Base-by-base conservation (phyloP, 2,113 vertebrate species). In the Lophius piscatorius region DNA sequence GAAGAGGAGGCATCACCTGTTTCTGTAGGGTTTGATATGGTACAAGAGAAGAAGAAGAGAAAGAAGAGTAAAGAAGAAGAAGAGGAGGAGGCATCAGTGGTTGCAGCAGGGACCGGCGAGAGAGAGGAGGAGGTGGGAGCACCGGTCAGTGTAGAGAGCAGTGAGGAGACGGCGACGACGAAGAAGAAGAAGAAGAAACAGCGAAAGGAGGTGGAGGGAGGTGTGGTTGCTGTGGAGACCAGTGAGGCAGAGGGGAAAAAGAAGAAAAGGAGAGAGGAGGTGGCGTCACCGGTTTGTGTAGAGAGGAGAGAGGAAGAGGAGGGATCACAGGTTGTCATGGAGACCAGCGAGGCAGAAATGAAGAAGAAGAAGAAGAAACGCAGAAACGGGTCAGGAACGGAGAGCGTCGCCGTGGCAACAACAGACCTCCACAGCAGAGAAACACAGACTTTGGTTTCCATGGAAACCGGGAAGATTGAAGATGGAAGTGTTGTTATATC, bases 181-280 rank as follows among this genome's bases (percentile, higher is more conserved):
- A 9, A 47, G 6, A 10, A 44, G 17, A 67, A 55, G 39, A 41
- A 38, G 23, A 61, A 17, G 17, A 42, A 22, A 14, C n/a, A 4
- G 13, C 11, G 2, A n/a, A 2, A 21, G 26, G n/a, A 47, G 10
- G 16, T 8, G 6, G 5, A 14, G 4, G 39, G 17, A 11, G 17
- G 16, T 20, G 3, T 18, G 17, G 9, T 11, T 9, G 17, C 16
- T 20, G 6, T 40, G 9, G 3, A 40, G 5, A 42, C 40, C 5
- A 13, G 20, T 5, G 20, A 13, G 14, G 6, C 13, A 22, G 18
- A 22, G 10, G 13, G 13, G 11, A 23, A 23, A 10, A 42, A 20
- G 18, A 41, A 9, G 22, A 44, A 38, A 17, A 17, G 17, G 6
- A 7, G 3, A 9, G 10, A 26, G 24, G 9, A 17, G 3, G 23